These are phyloP conservation scores for Phasia obesa DNA, from an alignment of 2,888 invertebrate genomes.

Conservation along the genomic window DNA sequence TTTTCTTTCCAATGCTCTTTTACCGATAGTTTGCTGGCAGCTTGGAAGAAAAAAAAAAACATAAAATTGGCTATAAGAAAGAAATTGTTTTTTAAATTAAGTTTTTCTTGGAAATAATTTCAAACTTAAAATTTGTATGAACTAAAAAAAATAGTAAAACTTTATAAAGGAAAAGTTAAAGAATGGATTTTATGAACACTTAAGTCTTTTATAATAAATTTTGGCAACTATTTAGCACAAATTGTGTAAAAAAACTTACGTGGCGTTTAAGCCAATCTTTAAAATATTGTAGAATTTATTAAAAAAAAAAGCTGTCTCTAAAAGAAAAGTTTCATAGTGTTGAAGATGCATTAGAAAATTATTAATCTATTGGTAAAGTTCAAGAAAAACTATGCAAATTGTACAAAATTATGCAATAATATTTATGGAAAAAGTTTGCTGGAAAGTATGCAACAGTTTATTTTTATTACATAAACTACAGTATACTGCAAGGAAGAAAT, in stretches of 20 bases:
- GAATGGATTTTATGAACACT: too few relatives aligned
- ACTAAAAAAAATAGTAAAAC: too few relatives aligned
- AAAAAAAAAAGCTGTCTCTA: not conserved
- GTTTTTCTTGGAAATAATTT: too few relatives aligned
- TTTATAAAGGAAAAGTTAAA: too few relatives aligned
- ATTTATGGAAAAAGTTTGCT: not conserved
- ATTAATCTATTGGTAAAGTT: not conserved
- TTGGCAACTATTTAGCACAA: conserved; percentile 4
- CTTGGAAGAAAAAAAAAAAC: too few relatives aligned
- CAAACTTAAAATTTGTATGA: too few relatives aligned
- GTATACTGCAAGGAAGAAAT: not conserved
- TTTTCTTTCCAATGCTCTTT: not conserved
- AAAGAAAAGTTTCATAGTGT: not conserved
- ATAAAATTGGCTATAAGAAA: too few relatives aligned
- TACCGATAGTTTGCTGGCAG: too few relatives aligned
- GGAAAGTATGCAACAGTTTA: conserved; percentile 39
- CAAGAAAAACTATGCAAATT: not conserved
- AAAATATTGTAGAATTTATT: not conserved
- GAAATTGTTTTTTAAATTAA: too few relatives aligned
- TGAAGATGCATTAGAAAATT: conserved; percentile 6
- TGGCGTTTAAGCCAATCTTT: too few relatives aligned
- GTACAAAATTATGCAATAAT: conserved; percentile 28
- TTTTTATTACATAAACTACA: not conserved
- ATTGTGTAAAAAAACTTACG: not conserved
- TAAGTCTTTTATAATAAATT: not conserved